phyloP scores from a whole-genome alignment of 2,113 vertebrate genomes.

The Phalacrocorax aristotelis region DNA sequence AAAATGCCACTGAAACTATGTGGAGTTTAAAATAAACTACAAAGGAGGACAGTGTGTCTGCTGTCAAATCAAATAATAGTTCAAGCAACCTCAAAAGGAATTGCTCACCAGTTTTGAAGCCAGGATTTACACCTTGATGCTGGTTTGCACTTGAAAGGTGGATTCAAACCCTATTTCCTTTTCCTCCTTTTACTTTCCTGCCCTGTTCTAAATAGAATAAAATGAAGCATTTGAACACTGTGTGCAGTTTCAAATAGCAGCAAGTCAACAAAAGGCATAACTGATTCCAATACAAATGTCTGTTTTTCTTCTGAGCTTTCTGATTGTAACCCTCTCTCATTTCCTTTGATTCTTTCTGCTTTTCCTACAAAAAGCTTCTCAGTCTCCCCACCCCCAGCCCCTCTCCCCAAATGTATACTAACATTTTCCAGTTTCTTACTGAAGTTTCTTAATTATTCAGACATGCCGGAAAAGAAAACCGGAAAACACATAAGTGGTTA shows the following conservation, averaged over 20 bases:
- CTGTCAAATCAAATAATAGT: neutral
- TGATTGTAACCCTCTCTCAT: neutral
- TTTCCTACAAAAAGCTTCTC: neutral
- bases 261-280: neutral
- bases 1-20: neutral
- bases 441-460: neutral
- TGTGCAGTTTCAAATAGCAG: neutral
- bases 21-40: neutral
- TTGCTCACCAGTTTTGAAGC: neutral
- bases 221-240: neutral
- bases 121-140: neutral
- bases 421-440: neutral
- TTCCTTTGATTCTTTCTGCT: neutral
- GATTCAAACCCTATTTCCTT: neutral
- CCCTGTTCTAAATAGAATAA: neutral
- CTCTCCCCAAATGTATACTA: neutral
- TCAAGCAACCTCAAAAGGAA: neutral
- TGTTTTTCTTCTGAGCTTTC: neutral
- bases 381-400: accelerated
- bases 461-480: neutral
- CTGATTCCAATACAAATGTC: neutral
- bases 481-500: neutral
- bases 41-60: neutral
- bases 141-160: neutral
- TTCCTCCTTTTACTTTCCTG: neutral